Evolutionary conservation across 2,113 vertebrate species (phyloP).

Genomic region (Oenanthe melanoleuca): DNA sequence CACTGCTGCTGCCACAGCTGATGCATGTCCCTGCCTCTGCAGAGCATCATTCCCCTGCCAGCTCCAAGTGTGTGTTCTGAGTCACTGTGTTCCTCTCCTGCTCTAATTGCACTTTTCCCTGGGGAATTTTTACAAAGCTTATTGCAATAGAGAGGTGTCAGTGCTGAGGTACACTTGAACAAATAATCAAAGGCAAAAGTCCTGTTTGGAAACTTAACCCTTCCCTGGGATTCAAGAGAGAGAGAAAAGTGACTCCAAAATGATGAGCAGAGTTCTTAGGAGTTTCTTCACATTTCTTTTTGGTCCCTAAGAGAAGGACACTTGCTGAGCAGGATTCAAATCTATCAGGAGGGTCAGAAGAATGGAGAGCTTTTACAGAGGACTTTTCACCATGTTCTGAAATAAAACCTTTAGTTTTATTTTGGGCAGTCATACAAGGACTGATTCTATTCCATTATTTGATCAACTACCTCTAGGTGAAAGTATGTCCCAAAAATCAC

Average conservation of each 20-base stretch:
- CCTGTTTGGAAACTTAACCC: background rate
- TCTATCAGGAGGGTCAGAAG: background rate
- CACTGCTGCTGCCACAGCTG: background rate
- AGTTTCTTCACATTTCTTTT: background rate
- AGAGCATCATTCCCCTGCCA: background rate
- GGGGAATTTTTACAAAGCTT: background rate
- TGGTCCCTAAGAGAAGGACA: background rate
- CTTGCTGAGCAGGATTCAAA: background rate
- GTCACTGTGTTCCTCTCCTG: background rate
- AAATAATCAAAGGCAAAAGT: background rate
- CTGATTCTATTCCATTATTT: background rate
- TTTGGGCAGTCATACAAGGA: background rate
- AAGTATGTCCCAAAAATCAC: background rate
- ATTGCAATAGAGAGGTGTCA: background rate
- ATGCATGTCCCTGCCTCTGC: background rate
- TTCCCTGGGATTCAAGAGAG: background rate
- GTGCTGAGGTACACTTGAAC: background rate
- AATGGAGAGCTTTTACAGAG: background rate
- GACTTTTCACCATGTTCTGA: background rate
- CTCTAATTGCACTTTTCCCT: background rate
- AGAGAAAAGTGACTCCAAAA: fast-evolving
- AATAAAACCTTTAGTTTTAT: background rate
- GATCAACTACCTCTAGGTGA: background rate
- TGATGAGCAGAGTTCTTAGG: background rate
- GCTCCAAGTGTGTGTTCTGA: background rate